Base-by-base conservation (phyloP, 37 sponge, comb jelly and placozoan species). In the Hormiphora californensis region DNA sequence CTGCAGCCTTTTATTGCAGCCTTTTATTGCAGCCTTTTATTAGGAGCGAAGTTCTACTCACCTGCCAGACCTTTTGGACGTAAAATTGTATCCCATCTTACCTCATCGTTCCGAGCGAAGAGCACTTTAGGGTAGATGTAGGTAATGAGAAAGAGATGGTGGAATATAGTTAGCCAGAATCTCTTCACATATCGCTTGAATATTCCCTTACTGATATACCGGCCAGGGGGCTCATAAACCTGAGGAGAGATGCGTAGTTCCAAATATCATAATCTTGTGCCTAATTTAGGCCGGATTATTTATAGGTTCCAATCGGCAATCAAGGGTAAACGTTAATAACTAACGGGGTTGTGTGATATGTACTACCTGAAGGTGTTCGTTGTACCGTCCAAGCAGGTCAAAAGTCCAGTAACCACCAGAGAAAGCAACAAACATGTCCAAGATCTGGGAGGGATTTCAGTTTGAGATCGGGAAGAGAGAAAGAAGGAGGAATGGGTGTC, bases 351-450 rank as follows among this genome's bases (percentile, higher is more conserved):
- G 51, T 46, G 51, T 17, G 8, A 12, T 17, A 46, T 46, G 51
- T 46, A 12, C 25, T 12, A 73, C 81, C 81, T 73, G 81, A 11
- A 73, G 35, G 44, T 73, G 81, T 40, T 73, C 81, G 44, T 73
- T 73, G 81, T 73, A 73, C 25, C 43, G 40, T 40, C 81, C 81
- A 3, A 73, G 12, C 27, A 73, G 28, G 22, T 73, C 81, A 73
- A 73, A 73, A 1, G 81, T 73, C 11, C 40, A 28, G 35, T 73
- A 73, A 40, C 81, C 81, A n/a, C 81, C 81, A 21, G 81, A 73
- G 46, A 73, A 25, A 5, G 81, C 81, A 21, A 73, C 81, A 73
- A 73, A 73, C 81, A 73, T 73, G 81, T 73, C 81, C 81, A 73
- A 21, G 17, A 73, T 73, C 81, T 73, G 81, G 1, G 35, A 40